phyloP scores from a whole-genome alignment of 1,140 invertebrate genomes.

The Drosophila nasuta region DNA sequence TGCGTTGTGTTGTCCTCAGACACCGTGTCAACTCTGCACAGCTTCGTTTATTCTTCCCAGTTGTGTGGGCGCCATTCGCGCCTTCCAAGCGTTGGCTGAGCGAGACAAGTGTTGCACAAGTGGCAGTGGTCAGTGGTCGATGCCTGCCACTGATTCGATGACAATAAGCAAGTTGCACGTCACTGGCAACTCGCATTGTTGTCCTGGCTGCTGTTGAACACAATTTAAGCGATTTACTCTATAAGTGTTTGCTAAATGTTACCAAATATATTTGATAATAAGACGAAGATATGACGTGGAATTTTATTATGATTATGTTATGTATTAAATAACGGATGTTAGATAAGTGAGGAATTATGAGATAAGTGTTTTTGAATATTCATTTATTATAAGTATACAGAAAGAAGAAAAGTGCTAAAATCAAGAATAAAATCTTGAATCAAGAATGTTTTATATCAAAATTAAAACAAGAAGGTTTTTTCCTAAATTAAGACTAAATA shows the following conservation, averaged over 20 bases:
- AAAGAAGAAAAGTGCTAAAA: too few relatives aligned
- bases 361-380: too few relatives aligned
- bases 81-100: constrained; percentile 43
- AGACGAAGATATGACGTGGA: background rate
- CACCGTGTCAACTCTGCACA: constrained; percentile 39
- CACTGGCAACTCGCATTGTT: constrained; percentile 18
- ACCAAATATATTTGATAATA: constrained; percentile 18
- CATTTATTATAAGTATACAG: too few relatives aligned
- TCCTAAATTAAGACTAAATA: too few relatives aligned
- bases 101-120: constrained; percentile 31
- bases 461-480: too few relatives aligned
- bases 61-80: constrained; percentile 75
- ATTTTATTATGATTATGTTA: background rate
- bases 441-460: too few relatives aligned
- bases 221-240: background rate
- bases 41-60: constrained; percentile 65
- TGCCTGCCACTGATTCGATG: constrained; percentile 6
- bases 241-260: constrained; percentile 7
- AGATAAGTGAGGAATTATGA: too few relatives aligned
- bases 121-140: background rate
- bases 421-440: too few relatives aligned
- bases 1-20: constrained; percentile 6
- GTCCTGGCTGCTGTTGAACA: constrained; percentile 23
- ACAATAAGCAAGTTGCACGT: constrained; percentile 18
- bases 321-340: background rate